Evolutionary conservation across 2,888 invertebrate species (phyloP).

Genomic region (Cephus pulcher): DNA sequence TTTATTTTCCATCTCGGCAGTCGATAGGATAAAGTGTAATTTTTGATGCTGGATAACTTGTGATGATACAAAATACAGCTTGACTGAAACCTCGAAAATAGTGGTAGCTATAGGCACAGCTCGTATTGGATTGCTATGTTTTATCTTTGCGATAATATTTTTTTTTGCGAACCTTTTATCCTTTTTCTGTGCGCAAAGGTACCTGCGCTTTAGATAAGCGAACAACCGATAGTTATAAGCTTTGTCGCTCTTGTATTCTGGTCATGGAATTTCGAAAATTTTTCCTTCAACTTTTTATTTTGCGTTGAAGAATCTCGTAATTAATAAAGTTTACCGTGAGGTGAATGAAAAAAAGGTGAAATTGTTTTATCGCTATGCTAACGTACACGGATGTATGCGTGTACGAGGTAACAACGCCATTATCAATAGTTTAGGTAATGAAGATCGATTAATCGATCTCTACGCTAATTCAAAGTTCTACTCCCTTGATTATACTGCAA

Average conservation of each 20-base stretch:
- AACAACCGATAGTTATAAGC: background rate
- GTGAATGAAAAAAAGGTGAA: background rate
- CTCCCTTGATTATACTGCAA: background rate
- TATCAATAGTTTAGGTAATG: background rate
- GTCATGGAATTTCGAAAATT: background rate
- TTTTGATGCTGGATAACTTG: background rate
- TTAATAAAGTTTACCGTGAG: background rate
- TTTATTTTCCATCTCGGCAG: background rate
- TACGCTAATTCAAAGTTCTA: background rate
- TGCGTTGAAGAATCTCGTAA: background rate
- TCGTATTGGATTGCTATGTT: background rate
- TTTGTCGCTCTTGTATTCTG: background rate
- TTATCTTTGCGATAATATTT: background rate
- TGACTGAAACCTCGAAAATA: background rate
- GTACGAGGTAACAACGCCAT: background rate
- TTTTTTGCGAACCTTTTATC: background rate
- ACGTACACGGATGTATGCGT: too few species aligned
- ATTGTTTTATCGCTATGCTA: background rate
- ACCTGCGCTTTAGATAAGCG: background rate
- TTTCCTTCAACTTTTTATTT: background rate
- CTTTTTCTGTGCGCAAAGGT: background rate
- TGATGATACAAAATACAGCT: background rate
- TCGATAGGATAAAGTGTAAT: background rate
- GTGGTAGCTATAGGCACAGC: background rate
- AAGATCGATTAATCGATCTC: background rate